phyloP scores from a whole-genome alignment of 2,888 invertebrate species.

The Diplazon laetatorius region DNA sequence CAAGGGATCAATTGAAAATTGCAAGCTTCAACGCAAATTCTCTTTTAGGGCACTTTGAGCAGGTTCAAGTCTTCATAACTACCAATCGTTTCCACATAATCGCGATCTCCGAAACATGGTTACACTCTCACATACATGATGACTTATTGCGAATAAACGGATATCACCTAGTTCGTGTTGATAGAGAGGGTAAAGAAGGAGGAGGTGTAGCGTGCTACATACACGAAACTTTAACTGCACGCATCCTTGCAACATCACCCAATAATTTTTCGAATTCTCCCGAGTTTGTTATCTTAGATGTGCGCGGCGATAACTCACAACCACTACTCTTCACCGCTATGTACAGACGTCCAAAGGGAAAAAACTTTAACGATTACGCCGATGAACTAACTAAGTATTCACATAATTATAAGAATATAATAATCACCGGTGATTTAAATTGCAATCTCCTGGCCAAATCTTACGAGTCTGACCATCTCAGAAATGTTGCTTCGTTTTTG shows the following conservation, averaged over 20 bases:
- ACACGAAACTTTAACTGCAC: not conserved
- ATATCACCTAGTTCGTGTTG: constrained; percentile 36
- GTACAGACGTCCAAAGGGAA: constrained; percentile 16
- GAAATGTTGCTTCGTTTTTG: not conserved
- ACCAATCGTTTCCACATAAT: constrained; percentile 19
- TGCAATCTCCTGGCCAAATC: not conserved
- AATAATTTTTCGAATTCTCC: not conserved
- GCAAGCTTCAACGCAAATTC: constrained; percentile 19
- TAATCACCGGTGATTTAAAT: constrained; percentile 19
- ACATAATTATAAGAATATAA: constrained; percentile 14
- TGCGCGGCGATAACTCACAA: not conserved
- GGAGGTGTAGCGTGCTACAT: constrained; percentile 51
- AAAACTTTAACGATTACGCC: not conserved
- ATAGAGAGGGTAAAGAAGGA: constrained; percentile 12
- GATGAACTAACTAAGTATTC: not conserved
- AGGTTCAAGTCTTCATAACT: no score
- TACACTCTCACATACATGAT: constrained; percentile 12
- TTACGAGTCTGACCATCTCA: not conserved
- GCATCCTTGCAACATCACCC: constrained; percentile 16
- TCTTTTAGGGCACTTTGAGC: not conserved
- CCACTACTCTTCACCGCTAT: constrained; percentile 5
- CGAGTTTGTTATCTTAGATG: not conserved
- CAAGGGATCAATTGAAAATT: not conserved
- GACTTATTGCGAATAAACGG: not conserved
- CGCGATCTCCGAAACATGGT: constrained; percentile 36